Percentiles rank a stretch among this genome's conserved stretches.
These are phyloP conservation scores for Epirrhoe tristata DNA, from an alignment of 2,888 invertebrate species.

Conservation along the genomic window DNA sequence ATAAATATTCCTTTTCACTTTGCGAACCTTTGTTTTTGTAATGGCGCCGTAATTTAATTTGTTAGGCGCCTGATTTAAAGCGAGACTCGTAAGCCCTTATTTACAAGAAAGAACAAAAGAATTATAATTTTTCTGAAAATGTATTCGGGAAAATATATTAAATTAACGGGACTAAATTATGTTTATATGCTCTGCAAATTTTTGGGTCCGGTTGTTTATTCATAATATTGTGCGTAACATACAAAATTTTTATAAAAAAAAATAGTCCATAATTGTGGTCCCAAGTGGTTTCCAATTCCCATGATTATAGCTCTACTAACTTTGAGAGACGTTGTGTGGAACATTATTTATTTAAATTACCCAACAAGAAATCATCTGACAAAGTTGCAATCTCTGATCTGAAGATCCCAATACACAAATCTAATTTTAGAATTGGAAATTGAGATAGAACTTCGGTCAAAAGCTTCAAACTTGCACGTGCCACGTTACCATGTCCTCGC, in stretches of 20 bases:
- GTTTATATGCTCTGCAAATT: too few relatives aligned
- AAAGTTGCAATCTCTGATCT: constrained; percentile 11
- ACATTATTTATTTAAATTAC: too few relatives aligned
- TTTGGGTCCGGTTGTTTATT: too few relatives aligned
- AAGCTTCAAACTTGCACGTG: constrained; percentile 36
- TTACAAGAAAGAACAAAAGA: constrained; percentile 4
- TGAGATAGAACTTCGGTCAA: constrained; percentile 35
- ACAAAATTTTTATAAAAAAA: too few relatives aligned
- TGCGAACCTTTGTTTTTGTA: constrained; percentile 13
- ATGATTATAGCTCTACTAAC: too few relatives aligned
- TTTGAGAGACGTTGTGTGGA: too few relatives aligned
- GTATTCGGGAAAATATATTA: background rate
- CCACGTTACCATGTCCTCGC: background rate
- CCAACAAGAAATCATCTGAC: background rate
- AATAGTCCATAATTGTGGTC: too few relatives aligned
- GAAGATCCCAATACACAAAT: constrained; percentile 21
- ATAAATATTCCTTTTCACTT: constrained; percentile 11
- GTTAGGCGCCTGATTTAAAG: constrained; percentile 7
- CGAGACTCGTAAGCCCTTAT: constrained; percentile 2
- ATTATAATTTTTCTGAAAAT: constrained; percentile 1
- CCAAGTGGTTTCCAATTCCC: too few relatives aligned
- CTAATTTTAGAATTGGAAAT: constrained; percentile 32
- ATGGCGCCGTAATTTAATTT: constrained; percentile 16
- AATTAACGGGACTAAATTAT: background rate
- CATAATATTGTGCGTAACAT: too few relatives aligned